Evolutionary conservation across 2,113 vertebrate species (phyloP), one percentile per base, ranked within the genome.

Genomic region (Aspidoscelis tigris): DNA sequence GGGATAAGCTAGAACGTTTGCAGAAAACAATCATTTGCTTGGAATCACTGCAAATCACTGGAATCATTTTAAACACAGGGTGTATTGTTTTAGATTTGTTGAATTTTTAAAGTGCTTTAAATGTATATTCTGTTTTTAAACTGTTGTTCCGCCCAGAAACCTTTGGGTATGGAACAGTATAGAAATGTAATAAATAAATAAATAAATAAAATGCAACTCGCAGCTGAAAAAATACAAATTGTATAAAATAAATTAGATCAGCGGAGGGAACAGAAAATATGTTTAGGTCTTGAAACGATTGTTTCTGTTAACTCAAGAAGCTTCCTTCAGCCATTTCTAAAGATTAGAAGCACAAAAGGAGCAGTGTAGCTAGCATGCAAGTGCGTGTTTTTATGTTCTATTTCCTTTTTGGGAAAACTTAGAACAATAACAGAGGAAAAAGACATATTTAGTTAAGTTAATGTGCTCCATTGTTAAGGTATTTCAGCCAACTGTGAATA

Each of bases 401-500:
- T 72, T 44, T 20, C 78, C 78, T 44, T 89, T 80, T 53, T 43
- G 64, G 0, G 3, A 87, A 43, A 14, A 86, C 55, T 85, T 84
- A 90, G 87, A 88, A 81, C 75, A 87, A 89, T 20, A 58, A 33
- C 41, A 58, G 43, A 82, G n/a, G 33, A 18, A 41, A 55, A 41
- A 88, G 58, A 85, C 53, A 88, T 65, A 41, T 74, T 87, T 47
- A 83, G 50, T 89, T 83, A 68, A 86, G 84, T 89, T 55, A 84
- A 68, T 47, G 84, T 55, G 41, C 89, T 85, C 83, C 75, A 64
- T 75, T 88, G 33, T 86, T 89, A 50, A 44, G 78, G 77, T 68
- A 24, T 74, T 87, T 84, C 70, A 86, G 91, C 89, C 85, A 82
- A 84, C 82, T 84, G 88, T 84, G 89, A 91, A 91, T 89, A 89